Evolutionary conservation across 2,888 invertebrate genomes (phyloP).

Genomic region (Griposia aprilina): DNA sequence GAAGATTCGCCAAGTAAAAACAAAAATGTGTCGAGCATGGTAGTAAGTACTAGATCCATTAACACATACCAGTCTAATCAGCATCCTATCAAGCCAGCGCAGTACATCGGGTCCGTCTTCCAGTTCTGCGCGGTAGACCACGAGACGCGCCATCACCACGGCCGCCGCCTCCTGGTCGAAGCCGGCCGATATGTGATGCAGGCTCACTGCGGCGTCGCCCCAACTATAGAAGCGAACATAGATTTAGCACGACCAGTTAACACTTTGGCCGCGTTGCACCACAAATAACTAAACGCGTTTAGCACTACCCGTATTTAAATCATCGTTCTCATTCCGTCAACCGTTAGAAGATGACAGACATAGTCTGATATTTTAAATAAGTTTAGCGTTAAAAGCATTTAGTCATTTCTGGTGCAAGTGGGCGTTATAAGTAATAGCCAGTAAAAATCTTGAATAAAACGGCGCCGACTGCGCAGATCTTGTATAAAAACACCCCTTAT

Average conservation of each 20-base stretch:
- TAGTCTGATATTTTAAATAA: background rate
- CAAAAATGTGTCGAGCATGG: background rate
- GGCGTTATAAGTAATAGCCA: no score
- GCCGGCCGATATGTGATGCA: slow-evolving; percentile 97
- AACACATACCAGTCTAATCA: slow-evolving; percentile 97
- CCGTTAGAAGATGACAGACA: no score
- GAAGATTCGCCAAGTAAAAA: background rate
- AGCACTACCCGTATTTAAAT: no score
- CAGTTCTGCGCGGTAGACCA: slow-evolving; percentile 98
- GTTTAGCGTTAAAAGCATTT: no score
- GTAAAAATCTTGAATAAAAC: no score
- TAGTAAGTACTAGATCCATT: background rate
- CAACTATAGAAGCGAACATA: slow-evolving; percentile 89
- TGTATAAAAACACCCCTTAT: no score
- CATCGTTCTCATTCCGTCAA: no score
- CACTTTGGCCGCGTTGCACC: background rate
- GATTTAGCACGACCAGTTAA: background rate
- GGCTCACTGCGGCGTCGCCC: slow-evolving; percentile 97
- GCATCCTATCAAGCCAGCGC: slow-evolving; percentile 99
- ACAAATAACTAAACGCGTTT: no score
- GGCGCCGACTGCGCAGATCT: no score
- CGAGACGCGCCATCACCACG: slow-evolving; percentile 98
- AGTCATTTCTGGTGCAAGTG: no score
- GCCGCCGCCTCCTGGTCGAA: slow-evolving; percentile 99
- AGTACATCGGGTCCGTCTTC: slow-evolving; percentile 99